phyloP scores from a whole-genome alignment of 2,797 vertebrate species.

The Sebastes hubbsi region DNA sequence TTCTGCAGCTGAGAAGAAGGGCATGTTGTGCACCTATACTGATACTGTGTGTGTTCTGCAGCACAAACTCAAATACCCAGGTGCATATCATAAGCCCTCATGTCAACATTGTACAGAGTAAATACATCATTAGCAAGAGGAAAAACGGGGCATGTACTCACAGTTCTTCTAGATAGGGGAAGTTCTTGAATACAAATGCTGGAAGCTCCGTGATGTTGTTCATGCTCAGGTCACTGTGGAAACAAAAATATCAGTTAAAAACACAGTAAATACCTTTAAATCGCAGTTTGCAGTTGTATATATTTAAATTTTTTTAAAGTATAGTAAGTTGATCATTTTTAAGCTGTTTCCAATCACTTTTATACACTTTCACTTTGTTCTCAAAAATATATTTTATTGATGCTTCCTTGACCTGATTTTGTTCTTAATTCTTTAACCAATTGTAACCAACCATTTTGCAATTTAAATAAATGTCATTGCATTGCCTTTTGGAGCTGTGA shows the following conservation, averaged over 20 bases:
- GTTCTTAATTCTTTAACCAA: not conserved
- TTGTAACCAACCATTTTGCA: not conserved
- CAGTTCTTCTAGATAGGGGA: slow-evolving; percentile 96
- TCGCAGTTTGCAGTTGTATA: not conserved
- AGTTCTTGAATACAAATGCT: slow-evolving; percentile 93
- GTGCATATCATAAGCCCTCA: slow-evolving; percentile 58
- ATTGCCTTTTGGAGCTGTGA: not conserved
- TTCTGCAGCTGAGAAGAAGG: slow-evolving; percentile 35
- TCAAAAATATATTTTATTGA: not conserved
- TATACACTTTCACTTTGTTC: not conserved
- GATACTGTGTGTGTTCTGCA: slow-evolving; percentile 30
- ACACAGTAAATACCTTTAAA: not conserved
- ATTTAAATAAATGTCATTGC: not conserved
- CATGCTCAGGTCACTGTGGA: slow-evolving; percentile 96
- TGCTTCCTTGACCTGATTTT: not conserved
- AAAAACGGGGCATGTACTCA: slow-evolving; percentile 83
- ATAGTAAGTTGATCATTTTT: not conserved
- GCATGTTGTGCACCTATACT: slow-evolving; percentile 26
- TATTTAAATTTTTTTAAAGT: not conserved
- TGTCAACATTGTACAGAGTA: slow-evolving; percentile 61
- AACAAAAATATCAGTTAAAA: slow-evolving; percentile 31
- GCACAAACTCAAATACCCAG: slow-evolving; percentile 54
- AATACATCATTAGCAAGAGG: slow-evolving; percentile 53
- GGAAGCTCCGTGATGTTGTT: slow-evolving; percentile 98
- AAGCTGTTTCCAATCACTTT: not conserved